Base-by-base conservation (phyloP, 2,888 invertebrate species). In the Thyatira batis region DNA sequence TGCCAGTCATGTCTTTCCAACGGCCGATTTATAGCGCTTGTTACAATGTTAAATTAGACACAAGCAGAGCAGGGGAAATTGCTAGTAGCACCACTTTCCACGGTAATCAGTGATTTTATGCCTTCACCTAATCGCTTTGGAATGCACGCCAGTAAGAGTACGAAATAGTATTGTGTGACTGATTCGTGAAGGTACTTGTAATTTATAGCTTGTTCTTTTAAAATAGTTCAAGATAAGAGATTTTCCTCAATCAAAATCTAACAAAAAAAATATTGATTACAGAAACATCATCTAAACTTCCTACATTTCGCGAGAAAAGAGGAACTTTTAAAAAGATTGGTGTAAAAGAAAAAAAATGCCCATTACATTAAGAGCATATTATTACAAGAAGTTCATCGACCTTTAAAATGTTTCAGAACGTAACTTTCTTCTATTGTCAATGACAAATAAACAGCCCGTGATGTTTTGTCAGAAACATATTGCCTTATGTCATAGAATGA, bases 61-160 rank as follows among this genome's bases (percentile, higher is more conserved):
- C 20, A 30, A 28, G 33, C 17, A 39, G 39, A n/a, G 39, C 50
- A 53, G 50, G 46, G 20, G 30, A 50, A 50, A 48, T 52, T 28
- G 28, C 45, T 43, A 33, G 11, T 62, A 55, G 28, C 23, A 51
- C 39, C 39, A 55, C 60, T 58, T 48, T 60, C 56, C 51, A 53
- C 55, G 61, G 64, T 60, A 51, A 25, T 39, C 55, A 48, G 51
- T 49, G 45, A 71, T 72, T 72, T 66, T 61, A 72, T 66, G 62
- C 57, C 58, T 49, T 63, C 39, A 43, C 60, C 60, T 60, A 53
- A 64, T 63, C 58, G 54, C 60, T 51, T 65, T 61, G 45, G 53
- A 43, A 33, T 13, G 23, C 5, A 10, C 10, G 10, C 10, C 45
- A 11, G 6, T 13, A 45, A 45, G 4, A 45, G 21, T 45, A 11